These are phyloP conservation scores for Urechis unicinctus DNA, from an alignment of 2,888 invertebrate species.

Conservation along the genomic window DNA sequence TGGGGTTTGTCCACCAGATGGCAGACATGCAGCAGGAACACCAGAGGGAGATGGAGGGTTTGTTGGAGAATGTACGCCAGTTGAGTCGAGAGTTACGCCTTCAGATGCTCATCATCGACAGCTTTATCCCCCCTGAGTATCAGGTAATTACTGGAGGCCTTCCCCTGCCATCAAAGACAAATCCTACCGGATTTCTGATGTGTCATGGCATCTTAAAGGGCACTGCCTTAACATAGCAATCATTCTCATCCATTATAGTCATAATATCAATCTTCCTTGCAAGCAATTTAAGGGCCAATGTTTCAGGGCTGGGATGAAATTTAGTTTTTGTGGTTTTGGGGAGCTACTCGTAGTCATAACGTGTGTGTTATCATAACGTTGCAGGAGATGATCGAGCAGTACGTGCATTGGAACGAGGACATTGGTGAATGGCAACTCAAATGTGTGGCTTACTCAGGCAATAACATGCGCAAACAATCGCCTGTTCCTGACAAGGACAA, in stretches of 20 bases:
- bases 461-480: conserved; percentile 79
- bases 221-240: no score
- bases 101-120: conserved; percentile 83
- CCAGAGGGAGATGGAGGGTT: conserved; percentile 92
- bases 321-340: no score
- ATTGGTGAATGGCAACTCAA: conserved; percentile 97
- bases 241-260: no score
- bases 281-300: no score
- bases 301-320: no score
- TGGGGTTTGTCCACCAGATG: conserved; percentile 43
- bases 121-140: conserved; percentile 89
- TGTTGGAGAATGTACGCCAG: conserved; percentile 85
- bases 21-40: conserved; percentile 75
- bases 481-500: conserved; percentile 38
- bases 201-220: no score
- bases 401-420: conserved; percentile 94
- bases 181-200: neutral
- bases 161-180: no score
- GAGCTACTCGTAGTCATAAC: no score
- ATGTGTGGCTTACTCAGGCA: conserved; percentile 97
- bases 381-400: conserved; percentile 76
- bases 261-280: no score
- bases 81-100: conserved; percentile 83
- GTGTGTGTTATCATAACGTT: no score
- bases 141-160: no score